A percentile compares a stretch with the other conserved stretches of the same genome.
Conservation (phyloP, 2,113 vertebrate species). For the Castor canadensis region DNA sequence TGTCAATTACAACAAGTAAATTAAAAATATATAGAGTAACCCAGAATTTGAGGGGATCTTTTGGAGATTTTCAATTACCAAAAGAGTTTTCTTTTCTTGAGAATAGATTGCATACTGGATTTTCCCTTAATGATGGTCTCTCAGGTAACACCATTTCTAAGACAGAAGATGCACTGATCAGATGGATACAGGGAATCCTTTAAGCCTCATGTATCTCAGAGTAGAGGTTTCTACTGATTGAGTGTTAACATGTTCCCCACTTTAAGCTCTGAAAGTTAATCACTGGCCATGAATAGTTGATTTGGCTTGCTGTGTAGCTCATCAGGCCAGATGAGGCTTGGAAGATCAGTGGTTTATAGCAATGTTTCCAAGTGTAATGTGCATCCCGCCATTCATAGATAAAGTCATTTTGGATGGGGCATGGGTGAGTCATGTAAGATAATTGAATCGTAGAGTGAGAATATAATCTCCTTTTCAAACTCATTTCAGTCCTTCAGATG, state of each 20-base stretch:
- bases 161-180: too few relatives aligned
- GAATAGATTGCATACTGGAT: neutral
- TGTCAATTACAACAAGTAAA: neutral
- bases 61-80: neutral
- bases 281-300: neutral
- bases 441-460: neutral
- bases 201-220: neutral
- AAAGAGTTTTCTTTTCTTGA: neutral
- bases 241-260: neutral
- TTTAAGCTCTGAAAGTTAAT: neutral
- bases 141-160: neutral
- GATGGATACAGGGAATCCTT: neutral
- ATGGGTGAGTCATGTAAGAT: neutral
- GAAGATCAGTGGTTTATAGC: neutral
- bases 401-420: neutral
- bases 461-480: neutral
- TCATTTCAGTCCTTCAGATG: neutral
- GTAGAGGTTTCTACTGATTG: neutral
- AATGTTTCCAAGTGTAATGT: neutral
- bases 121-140: neutral
- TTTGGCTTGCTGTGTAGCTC: neutral
- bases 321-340: neutral
- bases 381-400: neutral
- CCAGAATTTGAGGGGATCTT: neutral
- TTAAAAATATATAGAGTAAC: neutral